phyloP scores from a whole-genome alignment of 2,797 vertebrate genomes.

The Oreochromis mossambicus region DNA sequence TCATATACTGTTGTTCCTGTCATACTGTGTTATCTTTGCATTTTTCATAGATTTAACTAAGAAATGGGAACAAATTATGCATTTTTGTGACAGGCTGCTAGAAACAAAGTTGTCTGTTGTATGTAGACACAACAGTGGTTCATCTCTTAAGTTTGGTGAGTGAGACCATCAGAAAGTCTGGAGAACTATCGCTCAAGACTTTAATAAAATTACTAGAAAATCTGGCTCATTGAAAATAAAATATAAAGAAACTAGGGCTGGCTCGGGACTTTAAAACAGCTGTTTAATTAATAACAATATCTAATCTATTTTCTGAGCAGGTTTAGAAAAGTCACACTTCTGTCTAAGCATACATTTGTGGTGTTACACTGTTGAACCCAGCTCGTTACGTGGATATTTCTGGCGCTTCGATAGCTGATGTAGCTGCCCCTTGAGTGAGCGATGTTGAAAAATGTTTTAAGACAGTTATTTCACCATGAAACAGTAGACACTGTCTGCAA shows the following conservation, averaged over 20 bases:
- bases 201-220: neutral
- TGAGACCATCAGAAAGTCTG: neutral
- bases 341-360: neutral
- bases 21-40: neutral
- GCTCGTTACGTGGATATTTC: neutral
- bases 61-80: neutral
- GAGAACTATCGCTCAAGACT: neutral
- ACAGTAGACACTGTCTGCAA: conserved; percentile 82
- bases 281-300: neutral
- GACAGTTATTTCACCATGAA: conserved; percentile 89
- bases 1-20: neutral
- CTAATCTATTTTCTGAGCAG: neutral
- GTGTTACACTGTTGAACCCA: neutral
- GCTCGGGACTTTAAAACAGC: neutral
- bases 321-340: neutral
- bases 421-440: conserved; percentile 26
- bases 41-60: neutral
- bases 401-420: conserved; percentile 12
- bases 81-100: neutral
- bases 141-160: neutral
- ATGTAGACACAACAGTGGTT: neutral
- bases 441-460: conserved; percentile 57
- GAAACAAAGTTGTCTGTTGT: neutral
- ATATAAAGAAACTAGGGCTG: neutral
- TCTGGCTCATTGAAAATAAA: neutral